These are phyloP conservation scores for Percina caprodes DNA, from an alignment of 2,113 vertebrate genomes.

Conservation along the genomic window DNA sequence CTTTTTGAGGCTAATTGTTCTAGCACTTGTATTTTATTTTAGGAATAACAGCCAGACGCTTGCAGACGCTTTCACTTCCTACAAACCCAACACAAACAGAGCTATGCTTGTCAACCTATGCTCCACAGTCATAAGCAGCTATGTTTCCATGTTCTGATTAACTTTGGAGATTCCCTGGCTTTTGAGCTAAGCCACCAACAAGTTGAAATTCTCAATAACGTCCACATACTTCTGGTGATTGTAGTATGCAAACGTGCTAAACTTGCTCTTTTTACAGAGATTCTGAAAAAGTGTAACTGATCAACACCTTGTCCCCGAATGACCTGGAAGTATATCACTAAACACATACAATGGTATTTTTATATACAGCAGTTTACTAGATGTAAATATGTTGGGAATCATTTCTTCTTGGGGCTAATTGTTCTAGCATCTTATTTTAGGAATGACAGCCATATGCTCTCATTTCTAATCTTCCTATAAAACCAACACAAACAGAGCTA, in stretches of 20 bases:
- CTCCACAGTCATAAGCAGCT: slow-evolving; percentile 77
- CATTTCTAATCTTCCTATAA: background rate
- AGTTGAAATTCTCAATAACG: background rate
- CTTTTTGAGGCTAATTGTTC: background rate
- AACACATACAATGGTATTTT: background rate
- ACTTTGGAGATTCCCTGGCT: background rate
- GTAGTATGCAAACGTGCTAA: background rate
- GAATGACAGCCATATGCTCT: background rate
- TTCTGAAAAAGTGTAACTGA: background rate
- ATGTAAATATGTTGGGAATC: background rate
- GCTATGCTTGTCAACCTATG: background rate
- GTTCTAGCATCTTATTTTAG: background rate
- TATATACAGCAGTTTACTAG: background rate
- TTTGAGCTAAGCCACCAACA: background rate
- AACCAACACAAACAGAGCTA: background rate
- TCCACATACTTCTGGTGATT: background rate
- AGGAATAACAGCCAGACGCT: background rate
- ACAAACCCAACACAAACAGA: background rate
- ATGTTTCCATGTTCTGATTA: background rate
- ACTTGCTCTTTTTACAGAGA: background rate
- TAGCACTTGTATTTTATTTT: background rate
- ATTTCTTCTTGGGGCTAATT: background rate
- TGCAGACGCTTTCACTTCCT: background rate
- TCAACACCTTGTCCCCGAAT: background rate
- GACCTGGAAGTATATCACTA: background rate